phyloP scores from a whole-genome alignment of 2,888 invertebrate species.

The Chalcosyrphus nemorum region DNA sequence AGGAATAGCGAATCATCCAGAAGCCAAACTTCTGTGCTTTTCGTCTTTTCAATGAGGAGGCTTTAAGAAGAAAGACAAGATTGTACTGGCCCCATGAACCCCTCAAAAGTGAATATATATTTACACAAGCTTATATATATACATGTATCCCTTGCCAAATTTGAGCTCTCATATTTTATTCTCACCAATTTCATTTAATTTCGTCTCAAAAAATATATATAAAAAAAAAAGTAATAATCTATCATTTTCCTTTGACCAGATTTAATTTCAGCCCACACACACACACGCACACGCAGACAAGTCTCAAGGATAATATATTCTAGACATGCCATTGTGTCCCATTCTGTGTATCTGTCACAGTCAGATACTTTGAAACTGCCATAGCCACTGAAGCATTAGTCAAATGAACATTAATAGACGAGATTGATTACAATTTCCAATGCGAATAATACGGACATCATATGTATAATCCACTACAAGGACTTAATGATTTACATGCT shows the following conservation, averaged over 20 bases:
- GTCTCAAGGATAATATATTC: not conserved
- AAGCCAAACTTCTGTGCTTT: no score
- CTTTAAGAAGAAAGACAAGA: no score
- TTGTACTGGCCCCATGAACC: no score
- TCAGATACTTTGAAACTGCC: conserved; percentile 8
- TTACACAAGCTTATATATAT: no score
- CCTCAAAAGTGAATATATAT: no score
- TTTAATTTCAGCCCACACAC: not conserved
- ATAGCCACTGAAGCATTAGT: not conserved
- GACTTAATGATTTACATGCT: not conserved
- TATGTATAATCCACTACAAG: not conserved
- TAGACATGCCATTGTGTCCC: not conserved
- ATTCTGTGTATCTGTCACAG: not conserved
- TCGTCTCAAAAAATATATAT: not conserved
- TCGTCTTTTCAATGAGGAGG: no score
- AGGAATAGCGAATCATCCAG: no score
- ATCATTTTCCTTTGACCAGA: not conserved
- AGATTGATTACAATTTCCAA: conserved; percentile 5
- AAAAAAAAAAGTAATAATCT: no score
- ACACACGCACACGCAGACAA: no score
- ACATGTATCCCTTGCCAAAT: no score
- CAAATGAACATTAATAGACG: conserved; percentile 16
- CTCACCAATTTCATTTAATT: not conserved
- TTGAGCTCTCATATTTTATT: not conserved
- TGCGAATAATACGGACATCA: not conserved